Percentiles rank a stretch among this genome's conserved stretches.
These are phyloP conservation scores for Cyprinodon diabolis DNA, from an alignment of 2,797 vertebrate genomes.

Conservation along the genomic window DNA sequence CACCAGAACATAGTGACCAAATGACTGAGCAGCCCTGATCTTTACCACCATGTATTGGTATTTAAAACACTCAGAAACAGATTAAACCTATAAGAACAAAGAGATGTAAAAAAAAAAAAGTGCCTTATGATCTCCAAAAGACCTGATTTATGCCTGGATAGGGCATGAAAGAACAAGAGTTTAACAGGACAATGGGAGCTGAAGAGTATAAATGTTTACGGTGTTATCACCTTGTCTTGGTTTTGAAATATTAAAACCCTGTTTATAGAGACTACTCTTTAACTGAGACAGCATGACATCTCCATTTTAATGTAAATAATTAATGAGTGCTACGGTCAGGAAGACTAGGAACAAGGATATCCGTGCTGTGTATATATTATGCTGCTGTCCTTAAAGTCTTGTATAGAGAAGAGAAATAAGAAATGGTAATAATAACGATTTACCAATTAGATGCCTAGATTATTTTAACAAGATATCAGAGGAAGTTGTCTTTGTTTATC, in stretches of 20 bases:
- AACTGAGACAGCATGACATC: neutral
- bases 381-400: neutral
- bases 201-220: too few species aligned
- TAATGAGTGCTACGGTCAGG: neutral
- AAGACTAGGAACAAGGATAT: neutral
- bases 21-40: neutral
- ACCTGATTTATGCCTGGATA: neutral
- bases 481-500: constrained; percentile 33
- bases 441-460: too few species aligned
- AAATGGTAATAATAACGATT: neutral
- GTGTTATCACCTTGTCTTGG: too few species aligned
- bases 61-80: neutral
- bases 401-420: neutral
- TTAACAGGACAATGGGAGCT: neutral
- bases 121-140: neutral
- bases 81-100: neutral
- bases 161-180: neutral
- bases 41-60: too few species aligned
- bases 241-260: too few species aligned
- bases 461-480: constrained; percentile 6
- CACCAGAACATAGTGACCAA: neutral
- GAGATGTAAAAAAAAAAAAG: neutral
- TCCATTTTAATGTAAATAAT: neutral
- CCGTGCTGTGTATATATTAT: neutral
- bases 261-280: too few species aligned